Conservation (phyloP, 2,797 vertebrate species). For the Cossypha dichroa region DNA sequence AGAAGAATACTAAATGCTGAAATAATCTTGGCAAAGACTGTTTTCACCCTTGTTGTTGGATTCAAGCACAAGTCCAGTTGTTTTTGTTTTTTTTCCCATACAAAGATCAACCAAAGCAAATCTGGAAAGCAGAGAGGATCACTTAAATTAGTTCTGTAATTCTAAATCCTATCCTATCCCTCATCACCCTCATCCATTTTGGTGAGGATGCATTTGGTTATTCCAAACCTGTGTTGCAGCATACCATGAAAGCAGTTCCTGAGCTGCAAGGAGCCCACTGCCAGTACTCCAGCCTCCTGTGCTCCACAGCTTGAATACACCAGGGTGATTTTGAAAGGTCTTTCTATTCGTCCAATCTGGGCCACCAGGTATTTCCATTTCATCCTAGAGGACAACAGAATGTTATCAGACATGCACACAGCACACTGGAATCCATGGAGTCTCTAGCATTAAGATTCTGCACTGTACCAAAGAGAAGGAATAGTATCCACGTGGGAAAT, state of each 20-base stretch:
- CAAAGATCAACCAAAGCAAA: neutral
- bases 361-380: constrained; percentile 82
- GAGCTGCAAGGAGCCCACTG: constrained; percentile 84
- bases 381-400: constrained; percentile 41
- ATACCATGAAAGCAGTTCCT: constrained; percentile 78
- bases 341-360: constrained; percentile 79
- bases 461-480: neutral
- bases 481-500: neutral
- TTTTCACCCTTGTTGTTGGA: neutral
- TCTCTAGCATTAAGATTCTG: neutral
- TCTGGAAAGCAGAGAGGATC: neutral
- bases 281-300: constrained; percentile 66
- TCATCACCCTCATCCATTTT: neutral
- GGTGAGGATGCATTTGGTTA: neutral
- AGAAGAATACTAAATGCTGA: neutral
- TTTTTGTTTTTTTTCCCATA: neutral
- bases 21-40: neutral
- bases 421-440: neutral
- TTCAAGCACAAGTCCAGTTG: neutral
- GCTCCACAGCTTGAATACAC: constrained; percentile 79
- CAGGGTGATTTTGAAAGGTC: constrained; percentile 83
- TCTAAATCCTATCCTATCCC: neutral
- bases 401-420: neutral
- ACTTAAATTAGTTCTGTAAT: neutral
- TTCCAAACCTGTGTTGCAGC: neutral